Percentiles rank a stretch among this genome's conserved stretches.
phyloP scores from a whole-genome alignment of 2,888 invertebrate genomes.

The Drosophila acutilabella region DNA sequence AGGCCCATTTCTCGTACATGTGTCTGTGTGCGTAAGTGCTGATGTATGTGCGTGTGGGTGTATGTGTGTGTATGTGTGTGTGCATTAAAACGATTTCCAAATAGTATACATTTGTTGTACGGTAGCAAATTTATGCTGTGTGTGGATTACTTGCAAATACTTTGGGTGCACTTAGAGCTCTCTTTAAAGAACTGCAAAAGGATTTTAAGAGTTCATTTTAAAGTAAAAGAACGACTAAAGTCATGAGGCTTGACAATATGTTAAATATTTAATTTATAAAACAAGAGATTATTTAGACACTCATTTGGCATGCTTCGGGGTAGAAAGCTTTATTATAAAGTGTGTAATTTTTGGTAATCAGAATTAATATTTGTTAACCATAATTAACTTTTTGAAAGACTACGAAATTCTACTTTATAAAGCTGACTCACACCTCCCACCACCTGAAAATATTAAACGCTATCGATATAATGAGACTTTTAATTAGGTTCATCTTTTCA shows the following conservation, averaged over 20 bases:
- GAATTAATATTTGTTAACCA: too few relatives aligned
- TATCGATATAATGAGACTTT: too few relatives aligned
- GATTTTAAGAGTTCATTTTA: background rate
- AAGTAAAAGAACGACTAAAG: background rate
- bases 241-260: background rate
- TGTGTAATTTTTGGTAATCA: too few relatives aligned
- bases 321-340: too few relatives aligned
- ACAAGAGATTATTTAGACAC: too few relatives aligned
- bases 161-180: slow-evolving; percentile 3
- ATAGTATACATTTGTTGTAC: slow-evolving; percentile 37
- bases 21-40: slow-evolving; percentile 8
- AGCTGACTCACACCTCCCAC: too few relatives aligned
- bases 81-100: slow-evolving; percentile 15
- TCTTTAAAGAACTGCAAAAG: slow-evolving; percentile 10
- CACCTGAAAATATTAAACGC: too few relatives aligned
- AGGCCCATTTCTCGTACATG: slow-evolving; percentile 43
- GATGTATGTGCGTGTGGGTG: slow-evolving; percentile 2
- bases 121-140: slow-evolving; percentile 31
- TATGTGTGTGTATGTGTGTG: slow-evolving; percentile 16
- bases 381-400: too few relatives aligned
- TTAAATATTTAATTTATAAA: too few relatives aligned
- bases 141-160: slow-evolving; percentile 23
- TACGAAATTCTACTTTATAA: too few relatives aligned
- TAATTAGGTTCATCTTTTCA: background rate
- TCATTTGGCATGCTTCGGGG: too few relatives aligned